Evolutionary conservation across 2,113 vertebrate genomes (phyloP), one percentile per base, ranked within the genome.

Genomic region (Gallinago undulata): DNA sequence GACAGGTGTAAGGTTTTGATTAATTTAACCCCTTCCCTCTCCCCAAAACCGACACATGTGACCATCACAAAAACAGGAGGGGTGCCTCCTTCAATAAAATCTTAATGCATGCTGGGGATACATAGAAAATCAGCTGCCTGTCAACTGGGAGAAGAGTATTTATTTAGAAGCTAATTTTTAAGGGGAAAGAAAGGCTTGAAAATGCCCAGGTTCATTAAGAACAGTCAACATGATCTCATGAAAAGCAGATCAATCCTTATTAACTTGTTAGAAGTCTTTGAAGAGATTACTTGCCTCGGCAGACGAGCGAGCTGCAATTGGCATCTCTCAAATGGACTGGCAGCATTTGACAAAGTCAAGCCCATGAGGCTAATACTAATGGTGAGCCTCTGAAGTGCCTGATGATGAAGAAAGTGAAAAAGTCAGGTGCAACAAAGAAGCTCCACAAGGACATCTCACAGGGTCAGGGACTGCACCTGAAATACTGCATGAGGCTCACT

Each of bases 181-280:
- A 66, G 27, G 55, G 85, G 69, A 91, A 93, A 59, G 41, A 91
- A 84, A 91, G 66, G 43, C 93, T 97, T 47, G 19, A 51, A 92
- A 91, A 83, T 19, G 57, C 70, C 80, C n/a, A 48, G 39, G 50
- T 87, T 97, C 96, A 94, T 96, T 94, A 96, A 96, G 90, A 94
- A 81, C 41, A 47, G 94, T 80, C 87, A 64, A 72, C 33, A 17
- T 41, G 77, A 88, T 83, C 80, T 94, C 41, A 80, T 59, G 89
- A 78, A 97, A 80, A 70, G 60, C 43, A 60, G 94, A 90, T 94
- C 94, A 83, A 94, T 97, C 96, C 93, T 89, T 53, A 94, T 92
- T 92, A 97, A 87, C 82, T 90, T 35, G 67, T 82, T 35, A 35
- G 84, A 91, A 86, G 86, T 33, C 77, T 95, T 80, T 1, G 14